Evolutionary conservation across 2,113 vertebrate genomes (phyloP).

Genomic region (Ictalurus furcatus): DNA sequence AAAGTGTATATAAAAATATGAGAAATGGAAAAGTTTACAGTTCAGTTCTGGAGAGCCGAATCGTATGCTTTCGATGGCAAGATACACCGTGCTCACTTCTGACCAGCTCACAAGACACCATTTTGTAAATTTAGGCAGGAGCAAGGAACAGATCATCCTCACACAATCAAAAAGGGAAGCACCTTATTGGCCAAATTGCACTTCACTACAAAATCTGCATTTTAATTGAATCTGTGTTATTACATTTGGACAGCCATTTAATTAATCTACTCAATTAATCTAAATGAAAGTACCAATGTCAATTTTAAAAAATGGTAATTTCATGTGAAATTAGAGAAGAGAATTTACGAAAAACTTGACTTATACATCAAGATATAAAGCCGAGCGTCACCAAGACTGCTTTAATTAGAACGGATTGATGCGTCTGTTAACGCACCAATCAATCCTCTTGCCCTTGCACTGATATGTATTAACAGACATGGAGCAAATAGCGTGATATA

Average conservation of each 20-base stretch:
- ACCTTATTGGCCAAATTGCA: neutral
- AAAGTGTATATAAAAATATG: neutral
- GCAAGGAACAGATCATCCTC: neutral
- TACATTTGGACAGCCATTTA: neutral
- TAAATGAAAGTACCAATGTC: constrained; percentile 37
- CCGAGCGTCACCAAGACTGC: neutral
- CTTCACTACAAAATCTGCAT: neutral
- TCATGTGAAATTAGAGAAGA: neutral
- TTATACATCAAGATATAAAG: neutral
- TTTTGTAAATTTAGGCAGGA: neutral
- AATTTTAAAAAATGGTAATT: neutral
- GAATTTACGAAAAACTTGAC: neutral
- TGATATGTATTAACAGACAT: neutral
- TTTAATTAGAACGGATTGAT: neutral
- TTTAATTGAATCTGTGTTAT: neutral
- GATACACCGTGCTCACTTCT: neutral
- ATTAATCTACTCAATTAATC: neutral
- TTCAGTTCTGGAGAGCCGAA: neutral
- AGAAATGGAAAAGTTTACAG: neutral
- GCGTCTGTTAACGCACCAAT: neutral
- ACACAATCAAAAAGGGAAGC: neutral
- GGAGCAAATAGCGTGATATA: constrained; percentile 2
- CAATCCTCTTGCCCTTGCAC: constrained; percentile 1
- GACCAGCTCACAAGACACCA: neutral
- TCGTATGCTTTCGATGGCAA: neutral